Evolutionary conservation across 2,888 invertebrate genomes (phyloP), one percentile per base, ranked within the genome.

Genomic region (Physocephala rufipes): DNA sequence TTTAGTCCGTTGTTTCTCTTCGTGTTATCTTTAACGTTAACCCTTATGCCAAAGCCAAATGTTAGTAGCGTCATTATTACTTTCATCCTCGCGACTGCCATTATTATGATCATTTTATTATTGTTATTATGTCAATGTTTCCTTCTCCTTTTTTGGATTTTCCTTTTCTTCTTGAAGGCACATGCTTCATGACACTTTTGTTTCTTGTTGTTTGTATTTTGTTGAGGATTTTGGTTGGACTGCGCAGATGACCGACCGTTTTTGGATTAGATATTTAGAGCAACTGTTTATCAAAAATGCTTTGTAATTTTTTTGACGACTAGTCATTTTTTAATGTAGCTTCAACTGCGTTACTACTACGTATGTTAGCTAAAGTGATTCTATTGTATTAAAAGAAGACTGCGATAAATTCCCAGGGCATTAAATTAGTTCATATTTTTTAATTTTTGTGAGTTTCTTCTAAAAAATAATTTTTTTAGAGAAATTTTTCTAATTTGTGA

Each of bases 241-340:
- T 16, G 26, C 47, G 36, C n/a, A n/a, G n/a, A n/a, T n/a, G n/a
- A 9, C 36, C 5, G 36, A 36, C 30, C n/a, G 51, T 12, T 65
- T 21, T 66, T 55, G n/a, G 53, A 36, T 55, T 66, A 55, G 36
- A 55, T 30, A 43, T 53, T 66, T 53, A 19, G 16, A 26, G 45
- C 49, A 16, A 21, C 21, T 53, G 12, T 21, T 19, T 53, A 5
- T 21, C 53, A 53, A n/a, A 5, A 36, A 9, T 9, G 36, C 9
- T 36, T 4, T 36, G 4, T 36, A 36, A 9, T 36, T 36, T 36
- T 36, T 36, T 4, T 36, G 36, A 36, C 36, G 9, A 9, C 36
- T 36, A 7, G 36, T 36, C 36, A 36, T 4, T 19, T 24, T n/a
- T 16, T 1, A 7, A 53, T 26, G 16, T 19, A 7, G 24, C 24